Evolutionary conservation across 2,888 invertebrate species (phyloP).

Genomic region (Euphydryas editha): DNA sequence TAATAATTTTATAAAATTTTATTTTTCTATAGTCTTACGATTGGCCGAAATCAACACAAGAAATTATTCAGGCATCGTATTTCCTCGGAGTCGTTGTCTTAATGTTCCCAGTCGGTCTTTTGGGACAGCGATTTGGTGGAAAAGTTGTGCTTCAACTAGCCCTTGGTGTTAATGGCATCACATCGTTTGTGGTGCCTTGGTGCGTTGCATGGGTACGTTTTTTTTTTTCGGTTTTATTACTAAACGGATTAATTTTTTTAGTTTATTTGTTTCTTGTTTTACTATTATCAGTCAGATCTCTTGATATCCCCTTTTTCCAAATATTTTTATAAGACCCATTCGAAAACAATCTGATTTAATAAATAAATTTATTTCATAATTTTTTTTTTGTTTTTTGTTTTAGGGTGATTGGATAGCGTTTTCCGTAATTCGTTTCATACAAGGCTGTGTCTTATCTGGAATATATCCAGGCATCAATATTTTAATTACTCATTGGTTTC

Average conservation of each 20-base stretch:
- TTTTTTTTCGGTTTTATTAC: neutral
- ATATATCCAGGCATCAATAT: constrained; percentile 87
- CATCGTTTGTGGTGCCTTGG: constrained; percentile 50
- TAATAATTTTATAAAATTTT: neutral
- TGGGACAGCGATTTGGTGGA: constrained; percentile 85
- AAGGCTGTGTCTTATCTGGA: constrained; percentile 89
- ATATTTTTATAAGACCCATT: no score
- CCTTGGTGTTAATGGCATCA: constrained; percentile 57
- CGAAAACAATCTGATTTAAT: no score
- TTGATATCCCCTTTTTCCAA: no score
- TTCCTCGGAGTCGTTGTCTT: constrained; percentile 80
- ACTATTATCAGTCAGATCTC: no score
- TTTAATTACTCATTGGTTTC: constrained; percentile 88
- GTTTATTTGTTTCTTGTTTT: no score
- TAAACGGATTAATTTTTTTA: no score
- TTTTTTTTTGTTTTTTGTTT: no score
- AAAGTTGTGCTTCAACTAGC: constrained; percentile 78
- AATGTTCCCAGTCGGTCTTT: constrained; percentile 80
- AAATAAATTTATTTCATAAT: no score
- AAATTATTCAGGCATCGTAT: constrained; percentile 72
- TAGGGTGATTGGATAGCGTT: no score
- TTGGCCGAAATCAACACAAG: constrained; percentile 66
- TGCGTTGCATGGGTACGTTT: constrained; percentile 45
- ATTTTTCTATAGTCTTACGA: constrained; percentile 54
- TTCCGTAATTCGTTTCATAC: constrained; percentile 47